phyloP scores from a whole-genome alignment of 2,888 invertebrate species.

The Allacma fusca region DNA sequence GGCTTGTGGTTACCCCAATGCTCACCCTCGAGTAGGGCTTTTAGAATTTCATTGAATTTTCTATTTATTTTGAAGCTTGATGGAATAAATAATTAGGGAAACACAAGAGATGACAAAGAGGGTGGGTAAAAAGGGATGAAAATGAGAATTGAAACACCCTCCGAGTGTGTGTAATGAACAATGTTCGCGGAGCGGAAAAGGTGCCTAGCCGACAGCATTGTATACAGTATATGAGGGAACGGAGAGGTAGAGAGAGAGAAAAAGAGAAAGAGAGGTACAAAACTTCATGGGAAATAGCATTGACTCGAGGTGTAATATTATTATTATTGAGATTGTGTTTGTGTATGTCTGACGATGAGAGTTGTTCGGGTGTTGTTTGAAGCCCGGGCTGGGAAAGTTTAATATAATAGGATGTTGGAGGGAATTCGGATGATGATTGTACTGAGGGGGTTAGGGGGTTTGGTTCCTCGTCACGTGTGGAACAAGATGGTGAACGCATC shows the following conservation, averaged over 20 bases:
- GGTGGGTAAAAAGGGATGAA: conserved; percentile 27
- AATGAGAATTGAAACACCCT: conserved; percentile 26
- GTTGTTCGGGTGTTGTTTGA: conserved; percentile 23
- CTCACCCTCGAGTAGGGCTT: no score
- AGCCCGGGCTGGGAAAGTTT: conserved; percentile 26
- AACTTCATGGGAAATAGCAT: conserved; percentile 21
- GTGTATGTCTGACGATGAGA: conserved; percentile 24
- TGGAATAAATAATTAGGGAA: conserved; percentile 27
- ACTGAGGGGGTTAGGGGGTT: conserved; percentile 23
- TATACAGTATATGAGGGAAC: not conserved
- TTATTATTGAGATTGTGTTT: conserved; percentile 27
- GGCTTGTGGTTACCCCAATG: no score
- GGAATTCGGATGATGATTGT: conserved; percentile 24
- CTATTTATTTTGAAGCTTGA: conserved; percentile 7
- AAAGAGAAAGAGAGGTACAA: conserved; percentile 22
- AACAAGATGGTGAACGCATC: conserved; percentile 28
- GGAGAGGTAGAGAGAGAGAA: not conserved
- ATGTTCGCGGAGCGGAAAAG: conserved; percentile 24
- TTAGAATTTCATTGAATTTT: conserved; percentile 8
- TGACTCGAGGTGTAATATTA: conserved; percentile 27
- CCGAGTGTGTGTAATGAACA: conserved; percentile 24
- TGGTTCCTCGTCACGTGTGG: conserved; percentile 34
- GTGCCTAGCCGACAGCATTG: conserved; percentile 21
- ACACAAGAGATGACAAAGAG: conserved; percentile 18
- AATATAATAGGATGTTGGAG: conserved; percentile 23